Evolutionary conservation across 1,140 invertebrate genomes (phyloP).

Genomic region (Thereuonema tuberculata): DNA sequence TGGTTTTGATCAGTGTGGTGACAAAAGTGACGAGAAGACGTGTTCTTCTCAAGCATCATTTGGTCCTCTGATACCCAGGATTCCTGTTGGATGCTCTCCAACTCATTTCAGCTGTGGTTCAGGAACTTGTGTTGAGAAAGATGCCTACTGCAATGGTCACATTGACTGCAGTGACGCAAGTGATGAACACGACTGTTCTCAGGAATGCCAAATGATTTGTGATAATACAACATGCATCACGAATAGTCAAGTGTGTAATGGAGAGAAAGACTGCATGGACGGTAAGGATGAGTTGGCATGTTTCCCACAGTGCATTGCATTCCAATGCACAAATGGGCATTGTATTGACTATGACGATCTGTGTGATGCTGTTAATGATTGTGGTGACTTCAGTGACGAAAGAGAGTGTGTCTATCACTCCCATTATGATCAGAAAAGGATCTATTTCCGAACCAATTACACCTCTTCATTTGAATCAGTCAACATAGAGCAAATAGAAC

Average conservation of each 20-base stretch:
- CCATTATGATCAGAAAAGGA: not conserved
- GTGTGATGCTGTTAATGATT: constrained; percentile 30
- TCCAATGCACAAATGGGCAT: constrained; percentile 29
- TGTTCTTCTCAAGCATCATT: constrained; percentile 39
- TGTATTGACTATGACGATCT: constrained; percentile 28
- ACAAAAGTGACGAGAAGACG: constrained; percentile 46
- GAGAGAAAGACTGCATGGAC: constrained; percentile 58
- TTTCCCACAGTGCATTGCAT: constrained; percentile 21
- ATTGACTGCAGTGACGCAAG: constrained; percentile 24
- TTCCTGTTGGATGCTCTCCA: constrained; percentile 26
- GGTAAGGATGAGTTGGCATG: constrained; percentile 58
- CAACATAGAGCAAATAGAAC: too few relatives aligned
- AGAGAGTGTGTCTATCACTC: constrained; percentile 1
- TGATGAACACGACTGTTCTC: constrained; percentile 19
- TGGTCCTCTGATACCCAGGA: constrained; percentile 52
- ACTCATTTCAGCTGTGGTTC: constrained; percentile 5
- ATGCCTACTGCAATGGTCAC: constrained; percentile 21
- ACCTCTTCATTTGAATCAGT: too few relatives aligned
- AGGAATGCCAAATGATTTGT: constrained; percentile 31
- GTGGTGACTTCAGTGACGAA: constrained; percentile 23
- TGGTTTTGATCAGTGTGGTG: constrained; percentile 49
- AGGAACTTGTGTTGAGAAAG: constrained; percentile 27
- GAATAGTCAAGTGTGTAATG: constrained; percentile 56
- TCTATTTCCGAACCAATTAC: not conserved
- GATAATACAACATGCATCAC: constrained; percentile 45